These are phyloP conservation scores for Struthidea cinerea DNA, from an alignment of 2,113 vertebrate genomes.

Conservation along the genomic window DNA sequence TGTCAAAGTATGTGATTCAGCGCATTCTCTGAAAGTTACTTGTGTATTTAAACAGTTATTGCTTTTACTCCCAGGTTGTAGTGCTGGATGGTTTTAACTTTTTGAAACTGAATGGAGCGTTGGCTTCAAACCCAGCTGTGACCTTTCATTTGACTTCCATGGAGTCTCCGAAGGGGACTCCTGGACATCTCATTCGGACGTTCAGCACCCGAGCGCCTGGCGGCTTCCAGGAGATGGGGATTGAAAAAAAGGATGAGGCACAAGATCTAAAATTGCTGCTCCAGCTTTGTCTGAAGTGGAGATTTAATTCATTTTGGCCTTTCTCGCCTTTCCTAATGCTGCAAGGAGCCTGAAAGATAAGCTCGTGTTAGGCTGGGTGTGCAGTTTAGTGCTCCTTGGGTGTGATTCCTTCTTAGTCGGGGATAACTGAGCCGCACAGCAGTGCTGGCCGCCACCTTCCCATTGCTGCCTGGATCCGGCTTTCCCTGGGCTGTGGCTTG, in stretches of 20 bases:
- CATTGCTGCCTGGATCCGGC: not conserved
- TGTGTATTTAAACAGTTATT: not conserved
- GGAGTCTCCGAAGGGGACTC: not conserved
- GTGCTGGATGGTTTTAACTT: not conserved
- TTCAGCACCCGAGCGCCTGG: not conserved
- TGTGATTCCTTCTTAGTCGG: not conserved
- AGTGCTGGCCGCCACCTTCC: not conserved
- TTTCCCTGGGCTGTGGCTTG: not conserved
- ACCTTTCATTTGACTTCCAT: rapidly evolving
- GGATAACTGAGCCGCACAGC: not conserved
- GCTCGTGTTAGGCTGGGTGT: not conserved
- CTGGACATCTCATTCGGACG: not conserved
- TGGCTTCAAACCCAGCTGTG: not conserved
- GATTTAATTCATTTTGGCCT: not conserved
- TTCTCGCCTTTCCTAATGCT: slow-evolving; percentile 19
- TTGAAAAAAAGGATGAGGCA: not conserved
- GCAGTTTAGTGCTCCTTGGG: not conserved
- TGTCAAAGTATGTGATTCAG: not conserved
- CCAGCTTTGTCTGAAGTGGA: not conserved
- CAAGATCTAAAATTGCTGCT: slow-evolving; percentile 7
- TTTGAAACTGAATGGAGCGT: not conserved
- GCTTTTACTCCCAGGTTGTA: not conserved
- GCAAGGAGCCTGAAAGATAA: not conserved
- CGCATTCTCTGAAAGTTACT: not conserved
- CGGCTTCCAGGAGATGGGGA: not conserved